phyloP scores from a whole-genome alignment of 2,888 invertebrate species.

The Chrysolina americana region DNA sequence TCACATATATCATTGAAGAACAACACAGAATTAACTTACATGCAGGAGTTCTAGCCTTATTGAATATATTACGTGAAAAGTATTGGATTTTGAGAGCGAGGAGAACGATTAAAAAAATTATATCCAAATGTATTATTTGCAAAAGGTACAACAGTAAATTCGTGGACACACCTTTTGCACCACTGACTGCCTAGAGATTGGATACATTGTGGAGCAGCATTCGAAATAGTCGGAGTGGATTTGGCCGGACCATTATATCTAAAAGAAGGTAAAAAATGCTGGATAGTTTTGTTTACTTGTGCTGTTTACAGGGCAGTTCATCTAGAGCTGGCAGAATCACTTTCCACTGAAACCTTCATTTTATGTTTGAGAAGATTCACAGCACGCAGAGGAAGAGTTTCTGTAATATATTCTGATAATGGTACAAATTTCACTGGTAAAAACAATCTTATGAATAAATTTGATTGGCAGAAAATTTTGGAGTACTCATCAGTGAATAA shows the following conservation, averaged over 20 bases:
- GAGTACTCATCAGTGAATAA: slow-evolving; percentile 41
- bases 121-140: slow-evolving; percentile 20
- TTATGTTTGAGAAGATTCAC: slow-evolving; percentile 4
- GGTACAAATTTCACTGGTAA: slow-evolving; percentile 37
- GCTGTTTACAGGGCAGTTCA: slow-evolving; percentile 27
- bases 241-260: slow-evolving; percentile 24
- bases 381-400: slow-evolving; percentile 24
- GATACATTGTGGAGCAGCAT: slow-evolving; percentile 1
- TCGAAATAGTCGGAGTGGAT: slow-evolving; percentile 12
- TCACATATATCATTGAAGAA: neutral
- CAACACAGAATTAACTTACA: neutral
- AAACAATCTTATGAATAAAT: neutral
- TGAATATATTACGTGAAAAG: neutral
- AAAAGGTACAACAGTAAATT: slow-evolving; percentile 20
- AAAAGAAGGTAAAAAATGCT: slow-evolving; percentile 3
- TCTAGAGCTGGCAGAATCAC: slow-evolving; percentile 3
- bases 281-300: slow-evolving; percentile 24
- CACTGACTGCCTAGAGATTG: slow-evolving; percentile 17
- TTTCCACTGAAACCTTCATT: slow-evolving; percentile 21
- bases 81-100: slow-evolving; percentile 22
- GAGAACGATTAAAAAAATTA: slow-evolving; percentile 9
- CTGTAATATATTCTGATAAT: slow-evolving; percentile 19
- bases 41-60: neutral
- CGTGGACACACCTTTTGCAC: slow-evolving; percentile 9
- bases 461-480: slow-evolving; percentile 38